A percentile compares a stretch with the other conserved stretches of the same genome.
phyloP scores from a whole-genome alignment of 2,797 vertebrate genomes.

The Paedocypris micromegethes region DNA sequence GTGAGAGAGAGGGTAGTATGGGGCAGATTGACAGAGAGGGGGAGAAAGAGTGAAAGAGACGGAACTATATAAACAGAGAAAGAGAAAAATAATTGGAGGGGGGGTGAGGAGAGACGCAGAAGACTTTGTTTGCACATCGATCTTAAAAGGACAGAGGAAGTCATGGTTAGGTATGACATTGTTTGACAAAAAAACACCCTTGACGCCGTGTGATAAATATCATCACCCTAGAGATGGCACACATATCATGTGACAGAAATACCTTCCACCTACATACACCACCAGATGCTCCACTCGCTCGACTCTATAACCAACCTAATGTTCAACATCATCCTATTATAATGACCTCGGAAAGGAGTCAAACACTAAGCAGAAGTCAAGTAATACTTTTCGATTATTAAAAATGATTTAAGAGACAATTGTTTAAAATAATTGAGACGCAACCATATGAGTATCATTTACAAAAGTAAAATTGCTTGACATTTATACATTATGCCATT shows the following conservation, averaged over 20 bases:
- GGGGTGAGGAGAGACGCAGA: constrained; percentile 6
- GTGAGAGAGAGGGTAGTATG: neutral
- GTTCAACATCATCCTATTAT: too few relatives aligned
- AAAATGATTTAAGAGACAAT: too few relatives aligned
- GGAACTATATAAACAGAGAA: constrained; percentile 2
- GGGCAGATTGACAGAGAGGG: neutral
- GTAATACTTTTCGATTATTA: too few relatives aligned
- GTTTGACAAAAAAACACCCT: constrained; percentile 31
- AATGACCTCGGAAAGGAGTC: too few relatives aligned
- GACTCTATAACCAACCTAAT: too few relatives aligned
- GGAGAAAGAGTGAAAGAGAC: neutral
- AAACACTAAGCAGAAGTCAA: too few relatives aligned
- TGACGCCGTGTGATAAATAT: constrained; percentile 21
- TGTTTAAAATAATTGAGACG: too few relatives aligned
- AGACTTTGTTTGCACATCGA: constrained; percentile 59
- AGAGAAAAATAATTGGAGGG: constrained; percentile 1
- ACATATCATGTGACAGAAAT: constrained; percentile 1
- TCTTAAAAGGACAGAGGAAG: constrained; percentile 61
- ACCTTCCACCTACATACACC: neutral
- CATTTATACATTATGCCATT: too few relatives aligned
- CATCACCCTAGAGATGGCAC: constrained; percentile 13
- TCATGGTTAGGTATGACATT: constrained; percentile 60
- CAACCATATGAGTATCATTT: too few relatives aligned
- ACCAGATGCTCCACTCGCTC: neutral
- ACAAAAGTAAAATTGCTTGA: too few relatives aligned